Base-by-base conservation (phyloP, 2,113 vertebrate genomes). In the Austrofundulus limnaeus region DNA sequence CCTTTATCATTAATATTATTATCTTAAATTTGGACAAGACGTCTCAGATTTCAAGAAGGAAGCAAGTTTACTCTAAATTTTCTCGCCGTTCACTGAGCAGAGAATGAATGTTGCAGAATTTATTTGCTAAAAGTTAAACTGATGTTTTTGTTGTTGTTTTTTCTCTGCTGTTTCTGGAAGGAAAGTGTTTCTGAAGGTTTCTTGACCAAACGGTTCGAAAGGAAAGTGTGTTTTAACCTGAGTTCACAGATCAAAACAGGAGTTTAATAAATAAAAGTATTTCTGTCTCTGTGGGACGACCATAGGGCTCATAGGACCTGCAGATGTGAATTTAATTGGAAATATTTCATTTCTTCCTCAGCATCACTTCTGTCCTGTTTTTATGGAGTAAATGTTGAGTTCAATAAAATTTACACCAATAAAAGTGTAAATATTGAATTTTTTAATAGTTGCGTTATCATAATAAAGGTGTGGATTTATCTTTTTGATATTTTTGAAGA, bases 361-460 rank as follows among this genome's bases (percentile, higher is more conserved):
- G 71, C 46, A 55, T 65, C 61, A 62, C 38, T 69, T 53, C 11
- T 70, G 66, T 87, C 63, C 54, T 82, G 47, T 70, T 64, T 73
- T 75, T 76, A 68, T 45, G 46, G 77, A 59, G 37, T 66, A 69
- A 66, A 50, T 76, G 76, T 84, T 88, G 39, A 61, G 56, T 81
- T 84, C 68, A 89, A 84, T 87, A 87, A 78, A 88, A 20, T 64
- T 74, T 77, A 81, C 72, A 85, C 49, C 70, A 73, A 60, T 57
- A 51, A 74, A 28, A 23, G 20, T 20, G 11, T 52, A 7, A 31
- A 5, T 20, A 28, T 28, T 55, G 55, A 34, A 50, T 78, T 75
- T 23, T 39, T n/a, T 16, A 42, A 17, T 17, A 34, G 31, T 10
- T 34, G 31, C 6, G 9, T 8, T 34, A 8, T 34, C 10, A 34